Conservation (phyloP, 1,140 invertebrate species). For the Euborellia annulipes region DNA sequence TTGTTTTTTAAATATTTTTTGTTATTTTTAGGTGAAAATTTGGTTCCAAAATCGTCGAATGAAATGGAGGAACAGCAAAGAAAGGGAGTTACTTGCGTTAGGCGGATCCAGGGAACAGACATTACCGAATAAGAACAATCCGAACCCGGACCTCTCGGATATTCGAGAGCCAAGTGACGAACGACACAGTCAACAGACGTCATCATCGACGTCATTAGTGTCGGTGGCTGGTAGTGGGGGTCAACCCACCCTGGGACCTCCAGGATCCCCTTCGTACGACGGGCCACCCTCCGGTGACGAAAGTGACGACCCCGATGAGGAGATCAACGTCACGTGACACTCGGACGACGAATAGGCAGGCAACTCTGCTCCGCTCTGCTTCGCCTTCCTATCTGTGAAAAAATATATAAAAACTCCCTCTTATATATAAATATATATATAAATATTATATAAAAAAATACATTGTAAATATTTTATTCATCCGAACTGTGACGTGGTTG, state of each 20-base stretch:
- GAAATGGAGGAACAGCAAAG: slow-evolving; percentile 96
- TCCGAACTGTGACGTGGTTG: too few species aligned
- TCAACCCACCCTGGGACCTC: slow-evolving; percentile 23
- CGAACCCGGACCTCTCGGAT: slow-evolving; percentile 87
- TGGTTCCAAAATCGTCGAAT: slow-evolving; percentile 93
- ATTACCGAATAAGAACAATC: slow-evolving; percentile 91
- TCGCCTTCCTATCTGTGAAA: too few species aligned
- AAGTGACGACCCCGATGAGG: slow-evolving; percentile 58
- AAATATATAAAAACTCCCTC: too few species aligned
- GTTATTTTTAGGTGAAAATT: slow-evolving; percentile 69
- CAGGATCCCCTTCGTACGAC: slow-evolving; percentile 15
- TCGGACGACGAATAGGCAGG: too few species aligned
- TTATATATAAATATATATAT: too few species aligned
- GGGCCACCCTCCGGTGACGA: slow-evolving; percentile 37
- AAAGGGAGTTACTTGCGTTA: slow-evolving; percentile 79
- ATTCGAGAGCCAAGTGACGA: slow-evolving; percentile 40
- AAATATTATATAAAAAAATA: too few species aligned
- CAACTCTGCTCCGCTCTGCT: too few species aligned
- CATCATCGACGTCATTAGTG: slow-evolving; percentile 10
- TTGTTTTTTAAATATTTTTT: slow-evolving; percentile 13
- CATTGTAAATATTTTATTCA: too few species aligned
- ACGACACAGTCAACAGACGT: slow-evolving; percentile 15
- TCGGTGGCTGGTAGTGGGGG: slow-evolving; percentile 15
- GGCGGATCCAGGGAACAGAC: slow-evolving; percentile 90
- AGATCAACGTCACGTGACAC: slow-evolving; percentile 71